Evolutionary conservation across 1,140 invertebrate genomes (phyloP).

Genomic region (fruit fly (Drosophila melanogaster)): Release_6_plus_ISO1_MT NT_037436.4:22057501-22058000

Average conservation of each 20-base stretch:
- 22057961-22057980: slow-evolving; percentile 38
- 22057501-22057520: slow-evolving; percentile 1
- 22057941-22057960: slow-evolving; percentile 37
- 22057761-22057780: slow-evolving; percentile 39
- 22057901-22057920: slow-evolving; percentile 30
- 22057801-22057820: slow-evolving; percentile 7
- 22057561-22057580: slow-evolving; percentile 28
- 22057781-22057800: slow-evolving; percentile 13
- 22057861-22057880: neutral
- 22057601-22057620: slow-evolving; percentile 1
- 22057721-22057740: slow-evolving; percentile 28
- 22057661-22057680: slow-evolving; percentile 13
- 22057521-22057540: neutral
- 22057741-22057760: slow-evolving; percentile 24
- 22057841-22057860: neutral
- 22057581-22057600: slow-evolving; percentile 26
- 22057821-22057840: slow-evolving; percentile 17
- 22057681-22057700: slow-evolving; percentile 17
- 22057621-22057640: slow-evolving; percentile 18
- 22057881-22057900: slow-evolving; percentile 25
- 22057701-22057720: slow-evolving; percentile 22
- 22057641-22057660: slow-evolving; percentile 5
- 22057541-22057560: slow-evolving; percentile 22
- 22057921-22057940: slow-evolving; percentile 45
- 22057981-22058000: slow-evolving; percentile 21